Evolutionary conservation across 2,113 vertebrate genomes (phyloP).

Genomic region (Okapia johnstoni): DNA sequence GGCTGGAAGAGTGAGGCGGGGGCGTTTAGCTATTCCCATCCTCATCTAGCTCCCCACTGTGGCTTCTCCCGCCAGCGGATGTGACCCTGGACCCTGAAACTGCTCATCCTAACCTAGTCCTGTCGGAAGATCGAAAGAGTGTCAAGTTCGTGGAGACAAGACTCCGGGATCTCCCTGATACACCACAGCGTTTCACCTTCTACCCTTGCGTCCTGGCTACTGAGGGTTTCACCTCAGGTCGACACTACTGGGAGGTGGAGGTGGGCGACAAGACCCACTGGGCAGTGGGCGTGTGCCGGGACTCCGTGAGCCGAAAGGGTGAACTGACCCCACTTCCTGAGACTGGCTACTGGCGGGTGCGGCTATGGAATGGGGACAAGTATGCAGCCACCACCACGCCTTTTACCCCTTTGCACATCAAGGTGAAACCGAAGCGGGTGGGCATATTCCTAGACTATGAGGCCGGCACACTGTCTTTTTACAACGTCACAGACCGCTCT

Average conservation of each 20-base stretch:
- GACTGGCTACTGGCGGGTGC: conserved; percentile 76
- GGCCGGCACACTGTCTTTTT: conserved; percentile 90
- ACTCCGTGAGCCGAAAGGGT: conserved; percentile 77
- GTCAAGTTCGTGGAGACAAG: conserved; percentile 75
- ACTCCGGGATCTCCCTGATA: conserved; percentile 73
- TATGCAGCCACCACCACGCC: conserved; percentile 83
- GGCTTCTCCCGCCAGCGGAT: conserved; percentile 71
- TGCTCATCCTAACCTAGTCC: conserved; percentile 74
- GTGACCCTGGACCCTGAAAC: conserved; percentile 76
- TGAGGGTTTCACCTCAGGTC: conserved; percentile 78
- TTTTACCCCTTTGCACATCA: conserved; percentile 77
- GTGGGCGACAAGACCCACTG: conserved; percentile 80
- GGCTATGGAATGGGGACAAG: conserved; percentile 79
- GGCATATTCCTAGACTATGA: conserved; percentile 90
- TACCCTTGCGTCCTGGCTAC: conserved; percentile 78
- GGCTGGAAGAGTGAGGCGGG: conserved; percentile 53
- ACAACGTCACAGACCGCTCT: conserved; percentile 86
- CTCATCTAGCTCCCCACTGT: conserved; percentile 71
- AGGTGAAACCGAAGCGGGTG: conserved; percentile 80
- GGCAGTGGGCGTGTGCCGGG: conserved; percentile 77
- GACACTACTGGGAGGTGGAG: conserved; percentile 81
- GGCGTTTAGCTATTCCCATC: conserved; percentile 57
- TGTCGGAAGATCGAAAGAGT: conserved; percentile 75
- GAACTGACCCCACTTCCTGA: conserved; percentile 70
- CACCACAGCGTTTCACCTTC: conserved; percentile 72